Evolutionary conservation across 1,140 invertebrate genomes (phyloP).

Genomic region (Drosophila repletoides): DNA sequence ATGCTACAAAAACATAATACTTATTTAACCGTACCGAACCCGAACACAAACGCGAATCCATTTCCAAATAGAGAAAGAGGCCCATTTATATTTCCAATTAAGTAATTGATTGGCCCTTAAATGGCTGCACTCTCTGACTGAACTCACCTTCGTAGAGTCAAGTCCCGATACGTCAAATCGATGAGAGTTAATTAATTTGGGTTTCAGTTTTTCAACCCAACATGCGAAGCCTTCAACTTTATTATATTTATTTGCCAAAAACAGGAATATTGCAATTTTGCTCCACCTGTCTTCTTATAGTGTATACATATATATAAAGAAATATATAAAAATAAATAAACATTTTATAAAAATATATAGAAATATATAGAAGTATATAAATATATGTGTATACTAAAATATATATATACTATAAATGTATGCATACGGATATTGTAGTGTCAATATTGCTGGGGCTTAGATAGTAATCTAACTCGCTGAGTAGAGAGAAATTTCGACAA

Average conservation of each 20-base stretch:
- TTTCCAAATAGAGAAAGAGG: neutral
- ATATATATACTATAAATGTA: too few species aligned
- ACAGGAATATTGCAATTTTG: neutral
- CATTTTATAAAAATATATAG: neutral
- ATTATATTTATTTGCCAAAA: neutral
- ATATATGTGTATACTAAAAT: neutral
- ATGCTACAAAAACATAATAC: constrained; percentile 20
- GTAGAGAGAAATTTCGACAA: too few species aligned
- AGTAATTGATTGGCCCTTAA: constrained; percentile 71
- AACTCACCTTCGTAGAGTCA: neutral
- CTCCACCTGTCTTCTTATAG: constrained; percentile 7
- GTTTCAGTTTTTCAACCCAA: constrained; percentile 37
- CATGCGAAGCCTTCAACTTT: neutral
- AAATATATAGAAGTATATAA: neutral
- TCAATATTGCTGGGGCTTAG: too few species aligned
- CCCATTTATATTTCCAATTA: constrained; percentile 67
- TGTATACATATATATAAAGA: neutral
- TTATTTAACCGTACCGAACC: constrained; percentile 32
- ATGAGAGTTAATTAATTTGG: constrained; percentile 73
- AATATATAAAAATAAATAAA: neutral
- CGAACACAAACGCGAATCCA: too few species aligned
- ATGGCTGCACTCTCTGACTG: constrained; percentile 9
- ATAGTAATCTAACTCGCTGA: too few species aligned
- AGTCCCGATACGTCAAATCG: constrained; percentile 48
- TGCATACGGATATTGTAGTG: too few species aligned